These are phyloP conservation scores for Hycleus phaleratus DNA, from an alignment of 1,140 invertebrate genomes.

Conservation along the genomic window DNA sequence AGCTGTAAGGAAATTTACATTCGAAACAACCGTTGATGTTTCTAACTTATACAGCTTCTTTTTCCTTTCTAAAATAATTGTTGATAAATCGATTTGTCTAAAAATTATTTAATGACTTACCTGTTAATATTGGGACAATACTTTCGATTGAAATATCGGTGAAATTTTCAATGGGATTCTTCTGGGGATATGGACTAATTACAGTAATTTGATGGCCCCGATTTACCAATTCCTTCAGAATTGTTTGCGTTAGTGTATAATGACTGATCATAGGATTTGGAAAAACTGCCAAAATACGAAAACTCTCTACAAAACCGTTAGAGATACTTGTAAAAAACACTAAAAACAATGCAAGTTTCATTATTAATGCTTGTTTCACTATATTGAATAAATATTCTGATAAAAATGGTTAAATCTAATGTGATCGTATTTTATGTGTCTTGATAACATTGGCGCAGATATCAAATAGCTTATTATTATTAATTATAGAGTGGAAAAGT, in stretches of 20 bases:
- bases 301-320: background rate
- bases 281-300: constrained; percentile 30
- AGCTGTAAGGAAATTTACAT: too few species aligned
- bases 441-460: too few species aligned
- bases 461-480: background rate
- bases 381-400: too few species aligned
- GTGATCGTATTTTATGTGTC: too few species aligned
- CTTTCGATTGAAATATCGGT: constrained; percentile 16
- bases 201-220: constrained; percentile 45
- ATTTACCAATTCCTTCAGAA: constrained; percentile 39
- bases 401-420: too few species aligned
- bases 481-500: background rate
- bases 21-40: too few species aligned
- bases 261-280: constrained; percentile 31
- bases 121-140: background rate
- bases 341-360: background rate
- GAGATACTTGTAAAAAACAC: background rate
- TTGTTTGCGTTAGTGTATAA: constrained; percentile 19
- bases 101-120: background rate
- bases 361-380: background rate
- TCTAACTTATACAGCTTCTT: too few species aligned
- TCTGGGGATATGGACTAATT: constrained; percentile 40
- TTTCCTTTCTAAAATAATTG: too few species aligned
- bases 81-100: too few species aligned
- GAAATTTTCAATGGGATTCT: constrained; percentile 19